phyloP scores from a whole-genome alignment of 1,140 invertebrate species.

The Whitmania pigra region DNA sequence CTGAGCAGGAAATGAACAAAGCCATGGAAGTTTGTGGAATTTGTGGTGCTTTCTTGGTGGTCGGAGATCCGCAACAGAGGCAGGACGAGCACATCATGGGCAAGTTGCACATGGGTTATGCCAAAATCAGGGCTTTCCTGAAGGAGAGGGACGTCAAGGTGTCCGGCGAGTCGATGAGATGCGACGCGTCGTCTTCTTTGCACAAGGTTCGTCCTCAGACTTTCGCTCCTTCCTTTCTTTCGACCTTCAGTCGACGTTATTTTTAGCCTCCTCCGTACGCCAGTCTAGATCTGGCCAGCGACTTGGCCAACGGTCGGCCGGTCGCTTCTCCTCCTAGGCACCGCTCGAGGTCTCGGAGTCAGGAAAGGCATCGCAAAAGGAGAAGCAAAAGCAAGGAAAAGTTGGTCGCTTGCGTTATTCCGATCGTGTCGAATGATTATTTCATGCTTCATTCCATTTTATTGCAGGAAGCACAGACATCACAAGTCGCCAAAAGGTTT shows the following conservation, averaged over 20 bases:
- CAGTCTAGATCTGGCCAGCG: not conserved
- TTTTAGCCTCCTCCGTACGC: slow-evolving; percentile 1
- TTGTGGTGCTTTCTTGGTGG: slow-evolving; percentile 92
- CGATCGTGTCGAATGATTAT: no score
- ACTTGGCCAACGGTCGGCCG: not conserved
- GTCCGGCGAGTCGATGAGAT: not conserved
- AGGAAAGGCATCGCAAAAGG: not conserved
- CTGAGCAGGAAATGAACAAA: slow-evolving; percentile 45
- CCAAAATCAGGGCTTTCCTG: slow-evolving; percentile 53
- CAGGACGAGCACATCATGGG: slow-evolving; percentile 95
- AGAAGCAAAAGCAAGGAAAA: no score
- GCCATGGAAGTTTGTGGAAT: slow-evolving; percentile 98
- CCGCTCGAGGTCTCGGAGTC: not conserved
- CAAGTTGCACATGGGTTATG: slow-evolving; percentile 89
- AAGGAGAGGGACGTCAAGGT: slow-evolving; percentile 47
- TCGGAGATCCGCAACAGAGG: slow-evolving; percentile 87
- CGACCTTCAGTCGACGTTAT: no score
- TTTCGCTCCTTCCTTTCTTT: no score
- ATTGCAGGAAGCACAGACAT: no score
- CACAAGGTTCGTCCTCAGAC: no score
- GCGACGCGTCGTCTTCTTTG: not conserved
- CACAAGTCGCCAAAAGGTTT: no score
- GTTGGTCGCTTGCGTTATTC: no score
- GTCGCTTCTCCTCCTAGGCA: not conserved
- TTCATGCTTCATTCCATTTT: no score